phyloP scores from a whole-genome alignment of 2,888 invertebrate species.

The Xestia xanthographa region DNA sequence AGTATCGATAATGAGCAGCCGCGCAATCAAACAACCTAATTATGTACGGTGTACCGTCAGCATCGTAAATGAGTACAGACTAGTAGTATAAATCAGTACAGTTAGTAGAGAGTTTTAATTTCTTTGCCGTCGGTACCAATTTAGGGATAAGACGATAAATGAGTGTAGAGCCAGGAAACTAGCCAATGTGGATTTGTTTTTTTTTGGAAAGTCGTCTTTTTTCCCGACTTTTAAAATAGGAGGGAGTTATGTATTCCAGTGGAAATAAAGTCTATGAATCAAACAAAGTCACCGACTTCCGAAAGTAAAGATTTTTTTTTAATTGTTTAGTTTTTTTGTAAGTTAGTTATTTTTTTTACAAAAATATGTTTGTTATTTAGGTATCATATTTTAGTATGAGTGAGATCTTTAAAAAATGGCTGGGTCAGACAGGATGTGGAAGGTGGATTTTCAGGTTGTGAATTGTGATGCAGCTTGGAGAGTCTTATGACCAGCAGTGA shows the following conservation, averaged over 20 bases:
- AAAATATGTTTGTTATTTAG: no score
- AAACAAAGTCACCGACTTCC: no score
- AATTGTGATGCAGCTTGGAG: not conserved
- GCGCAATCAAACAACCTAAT: slow-evolving; percentile 40
- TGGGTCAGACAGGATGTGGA: not conserved
- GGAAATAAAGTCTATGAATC: no score
- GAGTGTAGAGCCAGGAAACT: slow-evolving; percentile 33
- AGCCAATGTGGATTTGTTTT: not conserved
- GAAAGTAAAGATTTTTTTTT: no score
- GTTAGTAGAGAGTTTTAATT: slow-evolving; percentile 52
- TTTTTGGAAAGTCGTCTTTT: not conserved
- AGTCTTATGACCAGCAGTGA: not conserved
- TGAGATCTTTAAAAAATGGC: not conserved
- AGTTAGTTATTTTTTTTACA: no score
- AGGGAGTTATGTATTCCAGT: no score
- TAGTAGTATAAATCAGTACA: slow-evolving; percentile 31
- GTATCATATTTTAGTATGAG: not conserved
- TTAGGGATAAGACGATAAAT: slow-evolving; percentile 46
- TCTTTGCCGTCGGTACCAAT: slow-evolving; percentile 58
- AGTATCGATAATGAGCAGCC: slow-evolving; percentile 20
- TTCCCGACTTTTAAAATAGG: no score
- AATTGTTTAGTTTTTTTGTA: no score
- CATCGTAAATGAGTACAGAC: slow-evolving; percentile 29
- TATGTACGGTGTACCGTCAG: slow-evolving; percentile 37
- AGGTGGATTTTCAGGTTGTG: not conserved